These are phyloP conservation scores for Hydropsyche tenuis DNA, from an alignment of 1,140 invertebrate genomes.

Conservation along the genomic window DNA sequence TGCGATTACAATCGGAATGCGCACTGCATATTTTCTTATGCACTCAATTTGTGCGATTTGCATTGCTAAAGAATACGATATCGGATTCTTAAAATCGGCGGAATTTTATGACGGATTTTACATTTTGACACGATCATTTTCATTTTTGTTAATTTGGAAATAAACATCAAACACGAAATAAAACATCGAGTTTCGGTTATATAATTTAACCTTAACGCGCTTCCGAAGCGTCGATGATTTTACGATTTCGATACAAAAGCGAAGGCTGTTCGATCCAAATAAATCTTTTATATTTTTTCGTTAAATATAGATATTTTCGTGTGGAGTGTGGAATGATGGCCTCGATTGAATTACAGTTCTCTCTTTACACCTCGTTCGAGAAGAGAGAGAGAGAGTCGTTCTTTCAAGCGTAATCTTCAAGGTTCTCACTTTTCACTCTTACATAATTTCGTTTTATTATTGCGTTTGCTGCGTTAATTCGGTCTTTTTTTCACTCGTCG, in stretches of 20 bases:
- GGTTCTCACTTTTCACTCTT: slow-evolving; percentile 24
- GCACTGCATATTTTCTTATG: too few species aligned
- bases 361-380: slow-evolving; percentile 8
- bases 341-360: slow-evolving; percentile 19
- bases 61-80: too few species aligned
- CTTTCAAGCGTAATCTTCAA: slow-evolving; percentile 22
- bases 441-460: slow-evolving; percentile 27
- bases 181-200: too few species aligned
- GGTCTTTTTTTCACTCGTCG: neutral
- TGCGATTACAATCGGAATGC: too few species aligned
- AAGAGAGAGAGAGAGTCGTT: slow-evolving; percentile 10
- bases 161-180: too few species aligned
- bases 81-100: too few species aligned
- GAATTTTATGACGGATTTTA: too few species aligned
- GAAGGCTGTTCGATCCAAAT: neutral
- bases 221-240: neutral
- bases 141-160: too few species aligned
- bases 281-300: too few species aligned
- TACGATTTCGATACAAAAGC: neutral
- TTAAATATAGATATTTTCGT: slow-evolving; percentile 1
- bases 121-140: too few species aligned
- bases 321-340: neutral
- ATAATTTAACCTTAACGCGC: too few species aligned
- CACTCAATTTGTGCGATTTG: too few species aligned
- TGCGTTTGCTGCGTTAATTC: neutral